Evolutionary conservation across 2,797 vertebrate species (phyloP).

Genomic region (Rhynchotus rufescens): DNA sequence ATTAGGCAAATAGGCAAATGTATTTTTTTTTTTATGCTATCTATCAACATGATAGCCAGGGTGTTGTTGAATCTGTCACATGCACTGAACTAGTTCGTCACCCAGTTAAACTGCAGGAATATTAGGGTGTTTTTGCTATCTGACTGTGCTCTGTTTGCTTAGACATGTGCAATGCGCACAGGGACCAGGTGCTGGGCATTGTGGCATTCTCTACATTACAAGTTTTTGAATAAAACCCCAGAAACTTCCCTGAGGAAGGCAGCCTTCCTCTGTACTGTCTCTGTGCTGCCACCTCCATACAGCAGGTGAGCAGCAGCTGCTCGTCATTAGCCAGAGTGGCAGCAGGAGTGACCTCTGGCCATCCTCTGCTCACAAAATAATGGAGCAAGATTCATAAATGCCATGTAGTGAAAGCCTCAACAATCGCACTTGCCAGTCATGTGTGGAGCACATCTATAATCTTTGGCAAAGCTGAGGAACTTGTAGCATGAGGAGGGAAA

Average conservation of each 20-base stretch:
- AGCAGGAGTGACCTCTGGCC: background rate
- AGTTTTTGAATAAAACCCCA: background rate
- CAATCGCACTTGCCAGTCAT: background rate
- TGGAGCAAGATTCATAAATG: background rate
- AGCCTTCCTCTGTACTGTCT: background rate
- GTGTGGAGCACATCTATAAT: background rate
- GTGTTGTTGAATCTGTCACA: background rate
- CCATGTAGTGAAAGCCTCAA: background rate
- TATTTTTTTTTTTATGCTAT: background rate
- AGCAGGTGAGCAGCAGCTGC: background rate
- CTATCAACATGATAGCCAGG: background rate
- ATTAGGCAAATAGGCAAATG: background rate
- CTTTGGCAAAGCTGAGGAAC: background rate
- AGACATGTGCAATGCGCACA: background rate
- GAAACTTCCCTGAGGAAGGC: background rate
- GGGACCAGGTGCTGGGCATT: background rate
- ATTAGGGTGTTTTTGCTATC: background rate
- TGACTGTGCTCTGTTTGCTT: background rate
- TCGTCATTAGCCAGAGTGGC: background rate
- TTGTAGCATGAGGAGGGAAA: background rate
- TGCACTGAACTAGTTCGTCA: background rate
- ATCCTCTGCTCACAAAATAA: background rate
- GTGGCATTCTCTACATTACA: background rate
- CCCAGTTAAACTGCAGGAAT: background rate
- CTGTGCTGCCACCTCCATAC: background rate